These are phyloP conservation scores for Lineus longissimus DNA, from an alignment of 1,140 invertebrate species.

Conservation along the genomic window DNA sequence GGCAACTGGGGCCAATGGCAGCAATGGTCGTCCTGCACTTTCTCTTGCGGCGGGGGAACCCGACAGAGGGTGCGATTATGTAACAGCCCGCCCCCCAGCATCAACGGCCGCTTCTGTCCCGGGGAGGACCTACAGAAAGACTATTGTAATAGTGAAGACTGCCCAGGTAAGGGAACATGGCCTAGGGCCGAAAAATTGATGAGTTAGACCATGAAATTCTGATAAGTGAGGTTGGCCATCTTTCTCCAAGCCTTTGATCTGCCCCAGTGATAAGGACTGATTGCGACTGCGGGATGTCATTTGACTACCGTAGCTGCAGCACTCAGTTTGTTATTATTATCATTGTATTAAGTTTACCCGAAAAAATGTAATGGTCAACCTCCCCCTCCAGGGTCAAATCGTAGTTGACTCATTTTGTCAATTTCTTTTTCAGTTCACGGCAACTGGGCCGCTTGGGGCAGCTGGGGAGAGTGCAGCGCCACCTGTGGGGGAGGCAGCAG, in stretches of 20 bases:
- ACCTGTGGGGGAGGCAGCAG: constrained; percentile 43
- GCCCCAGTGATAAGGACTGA: too few species aligned
- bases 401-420: too few species aligned
- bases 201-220: background rate
- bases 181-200: too few species aligned
- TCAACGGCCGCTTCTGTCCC: constrained; percentile 21
- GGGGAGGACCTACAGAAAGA: constrained; percentile 27
- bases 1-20: constrained; percentile 28
- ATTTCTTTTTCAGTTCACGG: constrained; percentile 41
- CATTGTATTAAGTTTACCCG: too few species aligned
- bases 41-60: constrained; percentile 24
- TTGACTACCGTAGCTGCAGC: too few species aligned
- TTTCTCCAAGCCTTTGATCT: too few species aligned
- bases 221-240: background rate
- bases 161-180: constrained; percentile 43
- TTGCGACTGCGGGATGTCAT: too few species aligned
- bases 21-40: constrained; percentile 20
- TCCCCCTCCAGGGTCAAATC: too few species aligned
- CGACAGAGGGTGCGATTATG: constrained; percentile 16
- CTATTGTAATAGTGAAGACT: constrained; percentile 45
- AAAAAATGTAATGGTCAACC: too few species aligned
- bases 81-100: constrained; percentile 22
- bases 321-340: too few species aligned
- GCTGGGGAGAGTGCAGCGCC: constrained; percentile 42
- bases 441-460: constrained; percentile 43